A percentile compares a stretch with the other conserved stretches of the same genome.
Evolutionary conservation across 2,113 vertebrate genomes (phyloP).

Genomic region (Mungos mungo): DNA sequence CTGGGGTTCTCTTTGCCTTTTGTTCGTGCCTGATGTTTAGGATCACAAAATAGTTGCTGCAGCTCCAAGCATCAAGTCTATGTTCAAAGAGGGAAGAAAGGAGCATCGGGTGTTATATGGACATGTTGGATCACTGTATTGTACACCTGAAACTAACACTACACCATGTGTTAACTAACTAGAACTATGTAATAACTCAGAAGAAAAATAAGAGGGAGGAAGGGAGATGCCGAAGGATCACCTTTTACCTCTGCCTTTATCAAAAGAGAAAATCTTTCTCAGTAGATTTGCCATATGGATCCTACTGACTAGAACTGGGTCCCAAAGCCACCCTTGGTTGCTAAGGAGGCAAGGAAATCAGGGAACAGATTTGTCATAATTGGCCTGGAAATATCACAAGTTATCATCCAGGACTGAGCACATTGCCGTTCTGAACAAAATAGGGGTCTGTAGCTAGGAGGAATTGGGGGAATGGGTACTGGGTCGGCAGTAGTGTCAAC

Average conservation of each 20-base stretch:
- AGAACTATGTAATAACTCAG: neutral
- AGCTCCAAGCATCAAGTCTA: neutral
- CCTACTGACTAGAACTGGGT: neutral
- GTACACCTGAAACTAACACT: neutral
- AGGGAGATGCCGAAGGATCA: neutral
- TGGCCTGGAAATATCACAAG: constrained; percentile 41
- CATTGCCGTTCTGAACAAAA: constrained; percentile 9
- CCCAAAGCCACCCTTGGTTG: neutral
- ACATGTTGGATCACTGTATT: neutral
- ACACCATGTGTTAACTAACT: neutral
- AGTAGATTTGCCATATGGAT: constrained; percentile 13
- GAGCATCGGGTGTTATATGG: neutral
- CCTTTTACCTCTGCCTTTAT: neutral
- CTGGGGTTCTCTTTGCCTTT: neutral
- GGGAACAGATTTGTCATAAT: constrained; percentile 41
- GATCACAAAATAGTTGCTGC: constrained; percentile 11
- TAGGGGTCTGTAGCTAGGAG: constrained; percentile 18
- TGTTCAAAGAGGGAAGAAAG: neutral
- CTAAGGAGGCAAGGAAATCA: constrained; percentile 29
- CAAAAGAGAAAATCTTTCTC: neutral
- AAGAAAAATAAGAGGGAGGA: neutral
- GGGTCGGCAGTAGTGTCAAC: neutral
- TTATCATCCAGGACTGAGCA: neutral
- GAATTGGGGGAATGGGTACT: neutral
- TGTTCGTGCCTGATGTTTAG: neutral